Evolutionary conservation across 64 coral and sea anemone genomes (phyloP).

Genomic region (Dendronephthya gigantea): DNA sequence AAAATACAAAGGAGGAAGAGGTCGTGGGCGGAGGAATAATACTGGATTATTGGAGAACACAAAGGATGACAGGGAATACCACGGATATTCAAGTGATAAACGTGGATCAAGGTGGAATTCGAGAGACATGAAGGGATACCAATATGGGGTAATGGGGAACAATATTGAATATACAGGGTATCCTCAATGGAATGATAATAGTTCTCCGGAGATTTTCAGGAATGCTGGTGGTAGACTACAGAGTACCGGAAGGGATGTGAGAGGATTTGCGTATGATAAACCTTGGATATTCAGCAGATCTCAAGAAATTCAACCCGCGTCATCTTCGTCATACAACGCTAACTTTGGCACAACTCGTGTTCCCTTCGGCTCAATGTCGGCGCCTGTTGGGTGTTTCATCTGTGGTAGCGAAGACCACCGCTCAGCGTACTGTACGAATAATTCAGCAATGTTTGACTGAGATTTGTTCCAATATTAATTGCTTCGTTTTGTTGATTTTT

Average conservation of each 20-base stretch:
- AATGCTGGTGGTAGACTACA: not conserved
- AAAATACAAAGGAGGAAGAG: not conserved
- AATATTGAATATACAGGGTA: not conserved
- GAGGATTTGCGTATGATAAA: not conserved
- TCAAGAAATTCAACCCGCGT: not conserved
- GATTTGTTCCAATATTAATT: too few relatives aligned
- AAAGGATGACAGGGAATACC: not conserved
- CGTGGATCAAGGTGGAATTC: not conserved
- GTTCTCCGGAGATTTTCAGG: not conserved
- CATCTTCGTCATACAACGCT: not conserved
- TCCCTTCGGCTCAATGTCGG: not conserved
- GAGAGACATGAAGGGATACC: not conserved
- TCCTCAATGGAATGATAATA: too few relatives aligned
- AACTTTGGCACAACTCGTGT: too few relatives aligned
- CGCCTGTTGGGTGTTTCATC: not conserved
- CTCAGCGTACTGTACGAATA: not conserved
- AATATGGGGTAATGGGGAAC: not conserved
- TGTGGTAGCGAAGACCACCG: not conserved
- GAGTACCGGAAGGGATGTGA: not conserved
- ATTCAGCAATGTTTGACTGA: too few relatives aligned
- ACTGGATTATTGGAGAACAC: not conserved
- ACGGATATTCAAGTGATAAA: not conserved
- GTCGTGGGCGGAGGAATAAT: not conserved
- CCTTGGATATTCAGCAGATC: not conserved
- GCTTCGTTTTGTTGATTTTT: too few relatives aligned